A percentile compares a stretch with the other conserved stretches of the same genome.
These are phyloP conservation scores for Lymantria monacha DNA, from an alignment of 2,888 invertebrate species.

Conservation along the genomic window DNA sequence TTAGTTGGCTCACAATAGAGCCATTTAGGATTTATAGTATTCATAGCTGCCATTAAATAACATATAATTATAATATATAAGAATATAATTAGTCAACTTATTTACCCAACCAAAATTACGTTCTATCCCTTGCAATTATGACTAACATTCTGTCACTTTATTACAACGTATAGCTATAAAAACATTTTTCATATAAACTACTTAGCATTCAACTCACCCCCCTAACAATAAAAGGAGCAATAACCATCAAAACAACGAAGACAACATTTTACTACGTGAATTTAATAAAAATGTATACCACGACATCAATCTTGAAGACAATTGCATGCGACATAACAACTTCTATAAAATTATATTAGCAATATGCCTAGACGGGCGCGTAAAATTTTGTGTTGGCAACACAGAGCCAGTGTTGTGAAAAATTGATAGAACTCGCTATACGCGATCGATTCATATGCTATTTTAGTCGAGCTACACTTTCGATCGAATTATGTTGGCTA, in stretches of 20 bases:
- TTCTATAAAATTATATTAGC: constrained; percentile 35
- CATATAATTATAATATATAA: too few species aligned
- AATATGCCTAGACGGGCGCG: constrained; percentile 25
- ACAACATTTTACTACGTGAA: constrained; percentile 8
- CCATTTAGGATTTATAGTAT: too few species aligned
- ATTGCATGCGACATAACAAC: constrained; percentile 23
- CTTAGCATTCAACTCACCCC: too few species aligned
- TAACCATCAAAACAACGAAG: constrained; percentile 3
- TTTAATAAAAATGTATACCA: constrained; percentile 28
- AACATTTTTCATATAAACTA: too few species aligned
- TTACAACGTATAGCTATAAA: too few species aligned
- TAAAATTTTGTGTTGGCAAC: constrained; percentile 44
- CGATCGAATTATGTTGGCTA: constrained; percentile 29
- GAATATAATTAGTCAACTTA: too few species aligned
- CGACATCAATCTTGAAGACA: constrained; percentile 31
- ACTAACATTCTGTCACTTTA: too few species aligned
- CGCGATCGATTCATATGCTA: constrained; percentile 43
- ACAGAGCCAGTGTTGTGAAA: constrained; percentile 57
- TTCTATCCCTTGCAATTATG: too few species aligned
- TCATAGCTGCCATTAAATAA: too few species aligned
- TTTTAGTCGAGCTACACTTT: constrained; percentile 35
- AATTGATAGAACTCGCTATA: constrained; percentile 45
- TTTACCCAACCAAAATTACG: too few species aligned
- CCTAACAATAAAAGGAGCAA: constrained; percentile 3
- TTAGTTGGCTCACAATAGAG: too few species aligned